Evolutionary conservation across 2,113 vertebrate genomes (phyloP).

Genomic region (Planiliza haematocheilus): DNA sequence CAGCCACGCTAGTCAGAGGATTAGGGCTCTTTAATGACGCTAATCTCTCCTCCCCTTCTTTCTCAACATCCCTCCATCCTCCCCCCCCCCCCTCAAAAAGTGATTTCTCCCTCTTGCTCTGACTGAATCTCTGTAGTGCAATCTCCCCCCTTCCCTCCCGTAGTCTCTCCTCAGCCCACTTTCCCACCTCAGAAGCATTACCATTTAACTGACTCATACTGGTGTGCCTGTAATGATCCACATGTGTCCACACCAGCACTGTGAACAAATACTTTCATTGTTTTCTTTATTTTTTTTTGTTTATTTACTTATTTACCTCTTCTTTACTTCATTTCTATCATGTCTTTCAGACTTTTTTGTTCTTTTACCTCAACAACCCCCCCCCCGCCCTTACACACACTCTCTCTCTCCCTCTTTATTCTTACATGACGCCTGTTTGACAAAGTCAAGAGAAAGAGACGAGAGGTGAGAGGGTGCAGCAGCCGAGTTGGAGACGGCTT

Average conservation of each 20-base stretch:
- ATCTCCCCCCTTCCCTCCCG: constrained; percentile 10
- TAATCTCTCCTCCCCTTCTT: constrained; percentile 88
- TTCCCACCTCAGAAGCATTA: constrained; percentile 47
- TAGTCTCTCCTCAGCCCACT: constrained; percentile 35
- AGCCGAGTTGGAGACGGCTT: not conserved
- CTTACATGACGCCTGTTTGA: constrained; percentile 1
- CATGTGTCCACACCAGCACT: constrained; percentile 12
- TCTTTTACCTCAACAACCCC: too few species aligned
- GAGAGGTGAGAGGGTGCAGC: not conserved
- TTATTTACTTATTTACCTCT: constrained; percentile 26
- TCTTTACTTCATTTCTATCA: not conserved
- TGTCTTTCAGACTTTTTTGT: not conserved
- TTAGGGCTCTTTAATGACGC: constrained; percentile 95
- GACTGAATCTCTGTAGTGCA: constrained; percentile 49
- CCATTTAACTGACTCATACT: constrained; percentile 25
- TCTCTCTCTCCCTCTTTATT: not conserved
- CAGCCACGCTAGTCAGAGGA: constrained; percentile 91
- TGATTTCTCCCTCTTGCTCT: constrained; percentile 58
- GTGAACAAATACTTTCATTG: not conserved
- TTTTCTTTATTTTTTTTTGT: not conserved
- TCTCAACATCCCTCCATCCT: constrained; percentile 75
- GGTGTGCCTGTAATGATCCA: constrained; percentile 2
- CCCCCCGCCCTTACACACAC: too few species aligned
- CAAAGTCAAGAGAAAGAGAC: not conserved
- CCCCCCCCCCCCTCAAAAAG: constrained; percentile 70